A percentile compares a stretch with the other conserved stretches of the same genome.
Evolutionary conservation across 2,797 vertebrate species (phyloP).

Genomic region (Sebastolobus altivelis): DNA sequence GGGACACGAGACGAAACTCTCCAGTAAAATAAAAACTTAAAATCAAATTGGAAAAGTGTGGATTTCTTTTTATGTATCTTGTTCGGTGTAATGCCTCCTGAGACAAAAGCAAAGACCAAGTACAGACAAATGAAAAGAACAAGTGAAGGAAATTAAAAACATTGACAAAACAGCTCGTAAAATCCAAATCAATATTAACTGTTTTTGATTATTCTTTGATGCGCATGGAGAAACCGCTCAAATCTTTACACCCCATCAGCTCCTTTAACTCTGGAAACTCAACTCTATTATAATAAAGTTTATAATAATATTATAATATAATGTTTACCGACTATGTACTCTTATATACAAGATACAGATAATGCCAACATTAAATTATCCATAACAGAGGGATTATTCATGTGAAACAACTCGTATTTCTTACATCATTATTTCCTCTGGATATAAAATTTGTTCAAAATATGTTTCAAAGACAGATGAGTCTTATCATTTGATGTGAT

Average conservation of each 20-base stretch:
- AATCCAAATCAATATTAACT: background rate
- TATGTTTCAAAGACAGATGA: background rate
- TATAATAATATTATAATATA: rapidly evolving
- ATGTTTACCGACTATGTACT: background rate
- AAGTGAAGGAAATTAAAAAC: background rate
- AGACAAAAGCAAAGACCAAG: background rate
- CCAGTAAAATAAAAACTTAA: background rate
- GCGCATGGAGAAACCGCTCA: background rate
- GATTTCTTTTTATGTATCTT: background rate
- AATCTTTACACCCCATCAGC: background rate
- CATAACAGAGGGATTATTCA: conserved; percentile 14
- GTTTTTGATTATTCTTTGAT: background rate
- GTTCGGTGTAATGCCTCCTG: background rate
- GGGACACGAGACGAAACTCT: background rate
- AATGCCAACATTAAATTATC: background rate
- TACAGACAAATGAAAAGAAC: background rate
- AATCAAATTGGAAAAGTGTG: background rate
- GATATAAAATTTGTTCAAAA: conserved; percentile 11
- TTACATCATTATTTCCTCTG: conserved; percentile 1
- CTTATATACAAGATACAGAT: background rate
- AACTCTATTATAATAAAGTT: background rate
- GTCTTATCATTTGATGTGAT: background rate
- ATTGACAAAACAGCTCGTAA: background rate
- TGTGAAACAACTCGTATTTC: conserved; percentile 3
- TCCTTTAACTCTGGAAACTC: background rate